Percentiles rank a stretch among this genome's conserved stretches.
Conservation (phyloP, 2,888 invertebrate species). For the Rhagonycha lutea region DNA sequence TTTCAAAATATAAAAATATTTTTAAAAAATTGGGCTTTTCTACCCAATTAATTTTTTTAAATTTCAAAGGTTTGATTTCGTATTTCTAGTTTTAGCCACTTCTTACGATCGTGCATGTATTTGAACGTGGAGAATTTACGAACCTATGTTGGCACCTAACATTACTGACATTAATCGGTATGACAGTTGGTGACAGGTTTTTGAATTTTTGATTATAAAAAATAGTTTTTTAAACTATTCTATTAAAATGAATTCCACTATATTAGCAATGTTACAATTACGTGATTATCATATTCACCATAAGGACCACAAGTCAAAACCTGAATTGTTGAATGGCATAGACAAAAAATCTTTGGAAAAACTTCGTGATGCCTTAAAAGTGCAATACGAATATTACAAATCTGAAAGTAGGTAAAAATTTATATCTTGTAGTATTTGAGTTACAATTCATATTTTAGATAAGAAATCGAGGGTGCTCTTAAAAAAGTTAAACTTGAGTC, state of each 20-base stretch:
- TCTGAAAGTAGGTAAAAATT: not conserved
- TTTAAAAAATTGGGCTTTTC: too few relatives aligned
- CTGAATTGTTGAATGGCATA: not conserved
- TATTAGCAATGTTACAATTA: not conserved
- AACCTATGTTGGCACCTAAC: not conserved
- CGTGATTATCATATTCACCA: not conserved
- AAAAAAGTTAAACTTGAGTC: not conserved
- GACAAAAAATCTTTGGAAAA: not conserved
- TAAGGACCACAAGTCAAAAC: accelerated
- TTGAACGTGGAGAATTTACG: not conserved
- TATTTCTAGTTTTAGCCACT: too few relatives aligned
- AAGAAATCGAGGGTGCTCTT: not conserved
- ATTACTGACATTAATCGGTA: not conserved
- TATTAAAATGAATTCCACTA: not conserved
- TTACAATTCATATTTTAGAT: not conserved
- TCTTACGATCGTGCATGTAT: not conserved
- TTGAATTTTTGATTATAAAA: not conserved
- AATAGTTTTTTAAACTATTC: not conserved
- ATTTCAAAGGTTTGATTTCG: too few relatives aligned
- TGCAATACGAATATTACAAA: not conserved
- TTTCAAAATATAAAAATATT: too few relatives aligned
- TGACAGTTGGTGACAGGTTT: not conserved
- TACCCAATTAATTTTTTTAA: too few relatives aligned
- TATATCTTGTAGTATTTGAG: not conserved
- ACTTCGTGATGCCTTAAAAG: not conserved